Base-by-base conservation (phyloP, 2,113 vertebrate genomes). In the Urocynchramus pylzowi region DNA sequence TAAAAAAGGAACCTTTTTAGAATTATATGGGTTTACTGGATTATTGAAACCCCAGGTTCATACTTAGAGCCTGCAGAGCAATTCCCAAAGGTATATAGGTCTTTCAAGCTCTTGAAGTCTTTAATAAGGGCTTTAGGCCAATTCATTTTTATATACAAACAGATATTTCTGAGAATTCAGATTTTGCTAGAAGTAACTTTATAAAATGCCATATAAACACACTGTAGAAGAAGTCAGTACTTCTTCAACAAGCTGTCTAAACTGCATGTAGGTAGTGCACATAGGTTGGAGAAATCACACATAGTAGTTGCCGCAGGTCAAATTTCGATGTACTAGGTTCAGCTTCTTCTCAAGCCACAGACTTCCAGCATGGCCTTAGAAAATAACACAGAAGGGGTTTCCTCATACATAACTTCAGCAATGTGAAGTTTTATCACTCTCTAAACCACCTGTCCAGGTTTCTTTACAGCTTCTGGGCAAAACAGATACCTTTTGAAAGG, bases 261-360 rank as follows among this genome's bases (percentile, higher is more conserved):
- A 61, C 41, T 1, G 0, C 83, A 50, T 4, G n/a, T 23, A 50
- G 11, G 22, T 26, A 42, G 20, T 0, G 0, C 71, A 65, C 2
- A 1, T 4, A 54, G 9, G 28, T 22, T 61, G 28, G 26, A 83
- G 15, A 67, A 87, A 74, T 24, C 10, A 83, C 13, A 69, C 12
- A 5, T 1, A 87, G 28, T 4, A 63, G 27, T 0, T 82, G 75
- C 23, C 10, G 0, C 2, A 54, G 31, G 22, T 13, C 15, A 24
- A 74, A 85, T 70, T 71, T 27, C 24, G 9, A 65, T 59, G 27
- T 8, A 30, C 15, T 39, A 35, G 10, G 13, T 33, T 87, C 31
- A 61, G 37, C 44, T 80, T 69, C 44, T 71, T 85, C 33, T 24
- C 28, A 27, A 80, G 30, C 54, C 28, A 82, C 30, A 74, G 37